Evolutionary conservation across 2,113 vertebrate genomes (phyloP).

Genomic region (Nyctibius bracteatus): DNA sequence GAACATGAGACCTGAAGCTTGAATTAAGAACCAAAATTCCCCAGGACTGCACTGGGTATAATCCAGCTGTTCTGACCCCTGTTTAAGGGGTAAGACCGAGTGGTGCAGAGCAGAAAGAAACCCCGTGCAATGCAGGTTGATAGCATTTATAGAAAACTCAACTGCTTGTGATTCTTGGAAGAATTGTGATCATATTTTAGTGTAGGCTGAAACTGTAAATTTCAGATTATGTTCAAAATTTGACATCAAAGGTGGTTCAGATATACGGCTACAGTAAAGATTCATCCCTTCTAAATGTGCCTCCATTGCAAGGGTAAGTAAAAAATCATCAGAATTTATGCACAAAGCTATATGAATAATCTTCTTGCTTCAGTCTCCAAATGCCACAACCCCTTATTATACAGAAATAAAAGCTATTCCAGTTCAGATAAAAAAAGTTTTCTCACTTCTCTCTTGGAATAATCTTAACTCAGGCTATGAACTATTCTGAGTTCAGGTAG

Average conservation of each 20-base stretch:
- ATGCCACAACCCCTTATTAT: not conserved
- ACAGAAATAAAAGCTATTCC: not conserved
- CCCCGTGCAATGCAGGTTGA: not conserved
- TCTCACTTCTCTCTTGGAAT: not conserved
- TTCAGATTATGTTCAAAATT: slow-evolving; percentile 25
- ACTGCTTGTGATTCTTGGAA: slow-evolving; percentile 14
- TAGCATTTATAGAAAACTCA: slow-evolving; percentile 15
- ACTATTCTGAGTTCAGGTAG: not conserved
- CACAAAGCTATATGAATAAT: not conserved
- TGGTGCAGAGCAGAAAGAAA: not conserved
- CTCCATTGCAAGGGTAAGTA: slow-evolving; percentile 39
- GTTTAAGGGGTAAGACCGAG: not conserved
- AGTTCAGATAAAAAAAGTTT: not conserved
- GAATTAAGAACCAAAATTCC: not conserved
- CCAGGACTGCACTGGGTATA: not conserved
- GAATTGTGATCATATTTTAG: slow-evolving; percentile 4
- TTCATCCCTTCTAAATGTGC: not conserved
- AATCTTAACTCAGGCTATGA: not conserved
- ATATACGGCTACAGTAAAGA: slow-evolving; percentile 2
- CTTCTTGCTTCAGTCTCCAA: not conserved
- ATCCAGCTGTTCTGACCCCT: not conserved
- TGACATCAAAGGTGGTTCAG: not conserved
- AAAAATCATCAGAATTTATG: slow-evolving; percentile 53
- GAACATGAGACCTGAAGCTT: not conserved
- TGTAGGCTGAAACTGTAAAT: not conserved